These are phyloP conservation scores for Caranx ignobilis DNA, from an alignment of 2,113 vertebrate species.

Conservation along the genomic window DNA sequence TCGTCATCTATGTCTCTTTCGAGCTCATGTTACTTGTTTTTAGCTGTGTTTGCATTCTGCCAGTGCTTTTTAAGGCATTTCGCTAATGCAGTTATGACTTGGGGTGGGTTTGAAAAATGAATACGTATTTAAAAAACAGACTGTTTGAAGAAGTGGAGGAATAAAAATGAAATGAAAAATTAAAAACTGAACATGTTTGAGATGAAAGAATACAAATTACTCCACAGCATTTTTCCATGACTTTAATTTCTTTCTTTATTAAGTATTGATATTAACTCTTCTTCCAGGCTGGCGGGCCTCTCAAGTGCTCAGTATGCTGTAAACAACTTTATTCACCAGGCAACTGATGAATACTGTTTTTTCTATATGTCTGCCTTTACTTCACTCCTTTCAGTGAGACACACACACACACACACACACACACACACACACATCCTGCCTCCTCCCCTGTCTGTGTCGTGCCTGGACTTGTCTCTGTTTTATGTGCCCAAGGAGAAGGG, in stretches of 20 bases:
- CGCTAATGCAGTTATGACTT: not conserved
- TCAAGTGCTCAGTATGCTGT: not conserved
- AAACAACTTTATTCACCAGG: conserved; percentile 30
- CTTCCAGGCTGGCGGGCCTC: not conserved
- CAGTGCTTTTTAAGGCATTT: not conserved
- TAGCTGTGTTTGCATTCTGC: not conserved
- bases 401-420: conserved; percentile 30
- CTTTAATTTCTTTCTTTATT: not conserved
- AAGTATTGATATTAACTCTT: not conserved
- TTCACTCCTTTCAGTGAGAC: conserved; percentile 12
- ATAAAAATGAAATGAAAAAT: not conserved
- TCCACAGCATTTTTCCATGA: no score
- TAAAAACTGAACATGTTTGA: not conserved
- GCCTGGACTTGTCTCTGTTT: conserved; percentile 61
- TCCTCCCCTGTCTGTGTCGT: conserved; percentile 19
- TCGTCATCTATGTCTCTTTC: conserved; percentile 6
- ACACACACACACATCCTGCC: conserved; percentile 11
- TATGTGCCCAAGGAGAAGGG: conserved; percentile 47
- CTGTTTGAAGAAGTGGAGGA: not conserved
- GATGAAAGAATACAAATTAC: not conserved
- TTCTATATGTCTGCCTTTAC: not conserved
- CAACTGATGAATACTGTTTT: conserved; percentile 8
- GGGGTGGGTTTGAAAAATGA: not conserved
- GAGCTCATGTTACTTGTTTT: not conserved
- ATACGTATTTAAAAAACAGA: not conserved